Base-by-base conservation (phyloP, 2,113 vertebrate genomes). In the Cephalopterus ornatus region DNA sequence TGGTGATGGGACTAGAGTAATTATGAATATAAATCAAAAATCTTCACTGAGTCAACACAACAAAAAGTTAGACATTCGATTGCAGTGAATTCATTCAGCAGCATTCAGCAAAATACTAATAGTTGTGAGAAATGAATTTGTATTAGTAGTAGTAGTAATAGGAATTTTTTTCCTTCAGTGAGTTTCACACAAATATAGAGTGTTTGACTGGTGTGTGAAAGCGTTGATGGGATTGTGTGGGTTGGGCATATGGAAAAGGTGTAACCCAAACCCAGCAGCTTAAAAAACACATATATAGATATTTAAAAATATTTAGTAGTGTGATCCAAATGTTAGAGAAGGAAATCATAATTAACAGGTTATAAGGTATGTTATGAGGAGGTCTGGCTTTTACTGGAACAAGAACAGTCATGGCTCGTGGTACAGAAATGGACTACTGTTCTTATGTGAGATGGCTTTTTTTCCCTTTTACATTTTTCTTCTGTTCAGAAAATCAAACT, bases 181-280 rank as follows among this genome's bases (percentile, higher is more conserved):
- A 93, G 90, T 96, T 97, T 97, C 94, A 96, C 95, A 95, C 94
- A 97, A 96, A 97, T 94, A 95, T 91, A 95, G 92, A 97, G 96
- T 96, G 91, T 97, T 96, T 96, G 92, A 97, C 96, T 97, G 94
- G 96, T 97, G 91, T 96, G 95, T 95, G 92, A 96, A 97, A 96
- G 94, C 12, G 95, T 97, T 97, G 92, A 97, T 97, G 94, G 97
- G 92, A 97, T 90, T 96, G 89, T 96, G 92, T 95, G 84, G 90
- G 94, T 88, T 94, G 94, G 85, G 93, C 95, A 97, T 97, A 95
- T 94, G 85, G 95, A 97, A 97, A 95, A 97, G 96, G 93, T 94
- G 81, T 97, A 97, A 96, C 95, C 96, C 96, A 97, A 96, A 95
- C 96, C 87, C 97, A 97, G 92, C 95, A 95, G 96, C 95, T 97